A percentile compares a stretch with the other conserved stretches of the same genome.
Conservation (phyloP, 2,113 vertebrate genomes). For the Piprites chloris region DNA sequence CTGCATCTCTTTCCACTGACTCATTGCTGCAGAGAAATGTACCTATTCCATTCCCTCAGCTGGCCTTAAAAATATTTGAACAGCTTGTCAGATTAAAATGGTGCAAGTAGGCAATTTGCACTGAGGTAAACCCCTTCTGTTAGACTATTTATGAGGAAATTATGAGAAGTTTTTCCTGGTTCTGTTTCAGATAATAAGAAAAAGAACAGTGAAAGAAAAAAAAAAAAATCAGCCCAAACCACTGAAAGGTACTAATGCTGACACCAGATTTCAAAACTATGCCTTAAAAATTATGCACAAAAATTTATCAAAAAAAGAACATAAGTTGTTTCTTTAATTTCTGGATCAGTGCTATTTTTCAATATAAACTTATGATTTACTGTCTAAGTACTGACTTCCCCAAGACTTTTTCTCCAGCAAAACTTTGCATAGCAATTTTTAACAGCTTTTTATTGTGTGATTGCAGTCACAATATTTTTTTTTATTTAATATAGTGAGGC, state of each 20-base stretch:
- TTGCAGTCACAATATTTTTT: neutral
- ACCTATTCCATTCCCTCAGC: neutral
- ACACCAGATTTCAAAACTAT: neutral
- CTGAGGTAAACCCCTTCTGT: neutral
- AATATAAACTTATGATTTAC: neutral
- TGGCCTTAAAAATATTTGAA: slow-evolving; percentile 20
- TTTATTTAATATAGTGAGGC: neutral
- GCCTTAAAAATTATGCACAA: neutral
- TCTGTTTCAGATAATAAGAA: neutral
- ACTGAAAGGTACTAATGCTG: neutral
- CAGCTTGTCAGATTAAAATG: neutral
- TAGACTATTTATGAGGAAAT: neutral
- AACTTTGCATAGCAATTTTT: neutral
- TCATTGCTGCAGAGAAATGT: neutral
- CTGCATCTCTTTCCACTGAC: slow-evolving; percentile 10
- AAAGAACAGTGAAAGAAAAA: neutral
- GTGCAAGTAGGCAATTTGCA: neutral
- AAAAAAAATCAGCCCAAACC: fast-evolving
- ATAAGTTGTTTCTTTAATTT: neutral
- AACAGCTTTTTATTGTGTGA: neutral
- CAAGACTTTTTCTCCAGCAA: neutral
- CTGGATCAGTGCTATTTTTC: neutral
- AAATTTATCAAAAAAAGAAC: neutral
- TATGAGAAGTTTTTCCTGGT: neutral
- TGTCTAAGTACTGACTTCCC: neutral